Evolutionary conservation across 2,888 invertebrate genomes (phyloP), one percentile per base, ranked within the genome.

Genomic region (Camponotus fellah): DNA sequence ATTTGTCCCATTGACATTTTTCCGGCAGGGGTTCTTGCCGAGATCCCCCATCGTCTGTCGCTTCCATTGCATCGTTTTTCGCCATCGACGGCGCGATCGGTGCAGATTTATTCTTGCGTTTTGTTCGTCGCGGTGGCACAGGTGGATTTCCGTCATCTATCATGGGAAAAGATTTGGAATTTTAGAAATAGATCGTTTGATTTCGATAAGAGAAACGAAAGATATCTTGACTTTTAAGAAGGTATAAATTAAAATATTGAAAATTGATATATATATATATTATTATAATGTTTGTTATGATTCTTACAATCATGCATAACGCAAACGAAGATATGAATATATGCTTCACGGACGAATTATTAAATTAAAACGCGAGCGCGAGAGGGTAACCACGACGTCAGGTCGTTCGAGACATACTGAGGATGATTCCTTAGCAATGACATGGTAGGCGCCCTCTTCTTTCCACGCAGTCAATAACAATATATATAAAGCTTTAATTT

Each of bases 351-450:
- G 6, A 10, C 53, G 62, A 62, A 53, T 66, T n/a, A 46, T 26
- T 43, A 64, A 60, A 80, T 72, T 49, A 66, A 65, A 80, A 86
- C 86, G 84, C 87, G 88, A 89, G 91, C 91, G 87, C 91, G 87
- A 89, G 91, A 83, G 84, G 86, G 86, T 91, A 89, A 89, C 86
- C 87, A 90, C 92, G 87, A 85, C 84, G 92, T 88, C 86, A 84
- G 91, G 92, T 92, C 91, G 92, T 88, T 89, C 90, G 92, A 85
- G 88, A 91, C 88, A 84, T 86, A 93, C 93, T 94, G 89, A 91
- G 87, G 91, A 81, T 89, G 94, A 94, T 93, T 91, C 94, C 94
- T 87, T 94, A 94, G 89, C 92, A 94, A 90, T 94, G 94, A 92
- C 91, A 86, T 10, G 87, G 85, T 90, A 87, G 90, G 90, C 89